Evolutionary conservation across 35 echinoderm and acorn worm species (phyloP).

Genomic region (Stichopus chloronotus): DNA sequence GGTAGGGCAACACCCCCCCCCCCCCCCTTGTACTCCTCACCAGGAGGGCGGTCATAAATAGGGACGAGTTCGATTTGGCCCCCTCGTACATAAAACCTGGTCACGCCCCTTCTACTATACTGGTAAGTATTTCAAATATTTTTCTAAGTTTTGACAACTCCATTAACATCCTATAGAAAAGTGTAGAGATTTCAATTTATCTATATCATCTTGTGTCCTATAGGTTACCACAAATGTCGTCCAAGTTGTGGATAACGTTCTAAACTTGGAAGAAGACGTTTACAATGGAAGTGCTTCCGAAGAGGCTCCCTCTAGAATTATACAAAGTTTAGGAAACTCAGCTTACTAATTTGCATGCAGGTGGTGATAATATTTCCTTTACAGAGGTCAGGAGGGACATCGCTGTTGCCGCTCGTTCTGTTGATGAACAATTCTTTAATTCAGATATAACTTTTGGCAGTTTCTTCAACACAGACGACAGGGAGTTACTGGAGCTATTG

Average conservation of each 20-base stretch:
- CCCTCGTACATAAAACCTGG: too few species aligned
- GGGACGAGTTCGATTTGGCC: too few species aligned
- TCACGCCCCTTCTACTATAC: too few species aligned
- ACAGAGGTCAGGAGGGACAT: too few species aligned
- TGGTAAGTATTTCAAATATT: too few species aligned
- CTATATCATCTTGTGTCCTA: background rate
- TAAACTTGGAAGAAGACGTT: background rate
- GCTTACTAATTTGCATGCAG: background rate
- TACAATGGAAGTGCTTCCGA: background rate
- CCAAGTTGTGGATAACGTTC: background rate
- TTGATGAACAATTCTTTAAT: background rate
- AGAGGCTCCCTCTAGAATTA: background rate
- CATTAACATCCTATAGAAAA: too few species aligned
- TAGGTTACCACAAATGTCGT: background rate
- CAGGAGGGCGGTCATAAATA: too few species aligned
- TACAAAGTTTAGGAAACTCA: background rate
- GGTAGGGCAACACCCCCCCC: too few species aligned
- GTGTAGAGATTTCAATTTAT: too few species aligned
- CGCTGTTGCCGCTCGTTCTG: background rate
- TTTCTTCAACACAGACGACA: background rate
- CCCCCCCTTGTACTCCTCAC: too few species aligned
- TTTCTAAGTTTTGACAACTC: too few species aligned
- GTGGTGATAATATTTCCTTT: background rate
- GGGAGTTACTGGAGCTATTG: background rate
- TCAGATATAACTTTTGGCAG: conserved; percentile 16